Conservation (phyloP, 2,888 invertebrate genomes). For the Xiphydria camelus region DNA sequence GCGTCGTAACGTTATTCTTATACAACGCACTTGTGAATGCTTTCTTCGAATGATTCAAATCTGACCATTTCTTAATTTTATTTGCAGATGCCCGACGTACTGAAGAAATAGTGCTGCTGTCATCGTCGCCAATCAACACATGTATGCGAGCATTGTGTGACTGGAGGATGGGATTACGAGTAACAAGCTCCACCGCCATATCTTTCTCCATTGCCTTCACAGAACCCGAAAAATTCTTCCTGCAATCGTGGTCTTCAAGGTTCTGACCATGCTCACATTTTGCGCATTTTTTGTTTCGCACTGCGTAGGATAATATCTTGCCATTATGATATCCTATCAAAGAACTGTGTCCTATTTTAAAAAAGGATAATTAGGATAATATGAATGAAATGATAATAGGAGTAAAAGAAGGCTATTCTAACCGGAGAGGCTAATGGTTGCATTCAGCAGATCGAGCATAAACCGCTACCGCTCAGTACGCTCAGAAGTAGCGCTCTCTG, state of each 20-base stretch:
- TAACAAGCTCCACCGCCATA: slow-evolving; percentile 23
- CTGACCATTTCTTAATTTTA: slow-evolving; percentile 18
- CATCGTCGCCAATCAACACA: slow-evolving; percentile 26
- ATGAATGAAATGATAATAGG: no score
- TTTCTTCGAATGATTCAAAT: slow-evolving; percentile 17
- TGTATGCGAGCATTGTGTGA: slow-evolving; percentile 18
- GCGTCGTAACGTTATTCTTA: slow-evolving; percentile 12
- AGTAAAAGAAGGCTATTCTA: no score
- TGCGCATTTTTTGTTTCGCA: slow-evolving; percentile 11
- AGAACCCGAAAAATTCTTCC: slow-evolving; percentile 26
- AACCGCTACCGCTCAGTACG: no score
- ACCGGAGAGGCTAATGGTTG: no score
- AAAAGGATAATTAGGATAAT: no score
- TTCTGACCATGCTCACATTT: slow-evolving; percentile 10
- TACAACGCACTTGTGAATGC: slow-evolving; percentile 17
- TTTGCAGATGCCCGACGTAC: slow-evolving; percentile 14
- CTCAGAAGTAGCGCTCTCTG: no score
- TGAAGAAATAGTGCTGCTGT: slow-evolving; percentile 22
- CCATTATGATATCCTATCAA: slow-evolving; percentile 12
- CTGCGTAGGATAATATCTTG: slow-evolving; percentile 13
- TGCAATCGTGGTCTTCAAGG: slow-evolving; percentile 21
- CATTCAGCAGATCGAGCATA: no score
- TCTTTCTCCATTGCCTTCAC: slow-evolving; percentile 28
- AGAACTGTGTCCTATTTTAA: slow-evolving; percentile 6
- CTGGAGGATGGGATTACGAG: slow-evolving; percentile 15